These are phyloP conservation scores for Agrenia bidenticulata DNA, from an alignment of 2,888 invertebrate species.

Conservation along the genomic window DNA sequence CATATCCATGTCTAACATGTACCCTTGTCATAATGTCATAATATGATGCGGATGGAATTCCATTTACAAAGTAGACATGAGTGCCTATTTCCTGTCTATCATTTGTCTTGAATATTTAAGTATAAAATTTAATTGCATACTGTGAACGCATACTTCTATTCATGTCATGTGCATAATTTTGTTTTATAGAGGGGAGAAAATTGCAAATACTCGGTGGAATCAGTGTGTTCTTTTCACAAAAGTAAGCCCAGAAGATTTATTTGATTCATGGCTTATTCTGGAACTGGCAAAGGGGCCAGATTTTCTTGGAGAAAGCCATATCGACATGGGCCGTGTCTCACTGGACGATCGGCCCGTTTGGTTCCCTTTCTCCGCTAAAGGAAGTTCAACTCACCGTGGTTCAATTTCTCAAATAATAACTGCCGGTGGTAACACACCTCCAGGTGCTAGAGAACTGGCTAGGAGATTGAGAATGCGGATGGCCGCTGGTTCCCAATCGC, in stretches of 20 bases:
- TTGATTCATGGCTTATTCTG: slow-evolving; percentile 53
- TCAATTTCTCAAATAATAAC: slow-evolving; percentile 52
- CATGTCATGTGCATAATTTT: no score
- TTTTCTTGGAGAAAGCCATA: slow-evolving; percentile 59
- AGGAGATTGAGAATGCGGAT: slow-evolving; percentile 52
- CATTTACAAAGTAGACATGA: no score
- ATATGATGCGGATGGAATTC: no score
- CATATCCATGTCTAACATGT: no score
- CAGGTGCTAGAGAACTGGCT: slow-evolving; percentile 51
- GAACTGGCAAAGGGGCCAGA: slow-evolving; percentile 50
- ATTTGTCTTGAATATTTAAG: no score
- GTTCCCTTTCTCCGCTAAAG: slow-evolving; percentile 63
- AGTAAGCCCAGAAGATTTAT: slow-evolving; percentile 53
- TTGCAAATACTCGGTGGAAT: slow-evolving; percentile 52
- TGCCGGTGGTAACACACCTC: slow-evolving; percentile 49
- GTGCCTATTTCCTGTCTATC: no score
- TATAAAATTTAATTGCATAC: no score
- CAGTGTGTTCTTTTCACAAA: slow-evolving; percentile 53
- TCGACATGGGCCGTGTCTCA: slow-evolving; percentile 79
- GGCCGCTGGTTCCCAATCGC: slow-evolving; percentile 51
- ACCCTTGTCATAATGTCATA: no score
- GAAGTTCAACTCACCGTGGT: slow-evolving; percentile 52
- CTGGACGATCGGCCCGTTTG: slow-evolving; percentile 85
- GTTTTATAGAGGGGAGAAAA: slow-evolving; percentile 50
- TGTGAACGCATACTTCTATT: no score